Conservation (phyloP, 2,888 invertebrate genomes). For the Clanis bilineata region DNA sequence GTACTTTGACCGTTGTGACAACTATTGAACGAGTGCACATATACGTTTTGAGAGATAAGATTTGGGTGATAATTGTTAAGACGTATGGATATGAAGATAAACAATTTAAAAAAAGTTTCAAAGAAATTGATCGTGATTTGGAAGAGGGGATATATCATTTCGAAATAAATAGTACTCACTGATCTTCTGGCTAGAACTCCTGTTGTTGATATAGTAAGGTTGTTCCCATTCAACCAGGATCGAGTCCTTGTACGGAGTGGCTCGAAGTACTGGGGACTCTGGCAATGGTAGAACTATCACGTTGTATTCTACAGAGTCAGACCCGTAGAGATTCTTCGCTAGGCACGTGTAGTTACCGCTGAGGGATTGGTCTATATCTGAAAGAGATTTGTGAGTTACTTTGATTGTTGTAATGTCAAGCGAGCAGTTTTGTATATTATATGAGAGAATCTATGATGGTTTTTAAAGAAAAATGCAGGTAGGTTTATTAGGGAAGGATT, state of each 20-base stretch:
- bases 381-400: neutral
- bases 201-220: slow-evolving; percentile 60
- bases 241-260: slow-evolving; percentile 73
- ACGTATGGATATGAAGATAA: too few relatives aligned
- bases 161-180: slow-evolving; percentile 52
- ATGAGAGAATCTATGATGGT: too few relatives aligned
- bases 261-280: slow-evolving; percentile 85
- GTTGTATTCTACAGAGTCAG: slow-evolving; percentile 90
- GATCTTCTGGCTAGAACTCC: slow-evolving; percentile 61
- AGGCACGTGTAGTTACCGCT: slow-evolving; percentile 91
- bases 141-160: too few relatives aligned
- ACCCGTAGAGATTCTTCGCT: slow-evolving; percentile 91
- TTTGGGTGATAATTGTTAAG: too few relatives aligned
- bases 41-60: too few relatives aligned
- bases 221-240: slow-evolving; percentile 87
- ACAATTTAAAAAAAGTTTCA: too few relatives aligned
- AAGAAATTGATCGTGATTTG: too few relatives aligned
- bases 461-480: too few relatives aligned
- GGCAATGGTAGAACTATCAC: slow-evolving; percentile 90
- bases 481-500: too few relatives aligned
- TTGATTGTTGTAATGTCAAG: neutral
- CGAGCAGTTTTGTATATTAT: neutral
- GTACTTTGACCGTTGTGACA: too few relatives aligned
- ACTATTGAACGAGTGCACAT: too few relatives aligned
- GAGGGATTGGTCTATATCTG: slow-evolving; percentile 80